Evolutionary conservation across 2,797 vertebrate species (phyloP).

Genomic region (Taeniopygia guttata): DNA sequence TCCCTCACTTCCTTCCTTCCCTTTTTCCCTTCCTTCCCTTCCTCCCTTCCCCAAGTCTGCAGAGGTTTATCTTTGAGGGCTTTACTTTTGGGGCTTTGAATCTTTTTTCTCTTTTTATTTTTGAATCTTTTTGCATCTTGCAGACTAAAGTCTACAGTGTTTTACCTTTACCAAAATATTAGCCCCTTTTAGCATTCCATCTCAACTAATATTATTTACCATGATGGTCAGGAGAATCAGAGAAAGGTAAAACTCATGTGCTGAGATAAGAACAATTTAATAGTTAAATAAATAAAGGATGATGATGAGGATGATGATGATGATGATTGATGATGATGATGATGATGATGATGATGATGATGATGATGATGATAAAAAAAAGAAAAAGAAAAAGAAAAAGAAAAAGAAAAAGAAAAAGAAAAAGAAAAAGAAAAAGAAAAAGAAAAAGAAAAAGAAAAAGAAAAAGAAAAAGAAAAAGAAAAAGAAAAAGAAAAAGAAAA

Average conservation of each 20-base stretch:
- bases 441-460: background rate
- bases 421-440: background rate
- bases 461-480: too few relatives aligned
- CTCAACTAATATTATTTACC: background rate
- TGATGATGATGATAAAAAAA: too few relatives aligned
- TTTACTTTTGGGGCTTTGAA: background rate
- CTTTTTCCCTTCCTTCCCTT: background rate
- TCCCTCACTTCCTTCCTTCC: accelerated
- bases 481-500: background rate
- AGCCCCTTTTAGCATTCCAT: background rate
- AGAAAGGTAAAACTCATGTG: background rate
- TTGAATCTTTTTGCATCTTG: background rate
- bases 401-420: background rate
- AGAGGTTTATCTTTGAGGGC: too few relatives aligned
- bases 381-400: too few relatives aligned
- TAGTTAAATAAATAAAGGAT: background rate
- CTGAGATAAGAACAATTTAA: background rate
- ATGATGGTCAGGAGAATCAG: background rate
- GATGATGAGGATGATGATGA: background rate
- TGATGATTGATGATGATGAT: background rate
- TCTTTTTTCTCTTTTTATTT: too few relatives aligned
- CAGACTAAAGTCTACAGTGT: background rate
- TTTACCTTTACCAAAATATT: background rate
- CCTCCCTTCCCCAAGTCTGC: too few relatives aligned
- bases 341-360: too few relatives aligned